Percentiles rank a stretch among this genome's conserved stretches.
Evolutionary conservation across 2,888 invertebrate genomes (phyloP).

Genomic region (Peribatodes rhomboidaria): DNA sequence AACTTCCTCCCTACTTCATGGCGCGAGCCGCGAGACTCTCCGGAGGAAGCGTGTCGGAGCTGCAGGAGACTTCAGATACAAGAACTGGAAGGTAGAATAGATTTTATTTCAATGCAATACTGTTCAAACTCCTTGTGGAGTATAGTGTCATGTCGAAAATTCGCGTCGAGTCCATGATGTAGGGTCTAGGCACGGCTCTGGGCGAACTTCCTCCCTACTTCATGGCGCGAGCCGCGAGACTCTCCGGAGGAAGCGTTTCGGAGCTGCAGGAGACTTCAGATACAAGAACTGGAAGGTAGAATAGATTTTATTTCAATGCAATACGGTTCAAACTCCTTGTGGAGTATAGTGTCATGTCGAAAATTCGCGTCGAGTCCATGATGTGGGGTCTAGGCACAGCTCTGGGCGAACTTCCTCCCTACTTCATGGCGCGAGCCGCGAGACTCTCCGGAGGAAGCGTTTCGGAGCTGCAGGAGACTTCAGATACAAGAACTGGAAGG

Average conservation of each 20-base stretch:
- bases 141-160: neutral
- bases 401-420: slow-evolving; percentile 99
- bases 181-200: slow-evolving; percentile 99
- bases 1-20: slow-evolving; percentile 99
- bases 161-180: slow-evolving; percentile 86
- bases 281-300: slow-evolving; percentile 67
- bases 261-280: slow-evolving; percentile 67
- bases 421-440: slow-evolving; percentile 99
- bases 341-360: neutral
- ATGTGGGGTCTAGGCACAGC: slow-evolving; percentile 99
- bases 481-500: slow-evolving; percentile 71
- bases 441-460: slow-evolving; percentile 86
- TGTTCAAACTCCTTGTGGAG: neutral
- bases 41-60: slow-evolving; percentile 69
- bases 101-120: slow-evolving; percentile 1
- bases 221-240: slow-evolving; percentile 98
- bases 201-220: slow-evolving; percentile 99
- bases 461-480: slow-evolving; percentile 64
- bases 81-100: slow-evolving; percentile 63
- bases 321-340: neutral
- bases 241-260: slow-evolving; percentile 82
- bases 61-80: slow-evolving; percentile 65
- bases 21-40: slow-evolving; percentile 96
- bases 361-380: neutral
- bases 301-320: neutral